Evolutionary conservation across 2,888 invertebrate genomes (phyloP).

Genomic region (Ecliptopera silaceata): DNA sequence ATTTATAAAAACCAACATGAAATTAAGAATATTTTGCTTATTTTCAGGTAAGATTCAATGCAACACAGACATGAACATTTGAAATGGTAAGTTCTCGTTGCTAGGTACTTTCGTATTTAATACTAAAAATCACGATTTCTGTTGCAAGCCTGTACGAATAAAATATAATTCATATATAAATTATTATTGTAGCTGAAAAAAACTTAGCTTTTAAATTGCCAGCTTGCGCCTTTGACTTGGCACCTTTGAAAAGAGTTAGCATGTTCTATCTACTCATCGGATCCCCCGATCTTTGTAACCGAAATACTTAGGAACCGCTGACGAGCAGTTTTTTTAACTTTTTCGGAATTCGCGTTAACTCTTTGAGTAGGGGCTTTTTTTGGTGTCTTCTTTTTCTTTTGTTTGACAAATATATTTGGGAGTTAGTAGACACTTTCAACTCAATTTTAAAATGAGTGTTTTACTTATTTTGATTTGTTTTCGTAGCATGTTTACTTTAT

Average conservation of each 20-base stretch:
- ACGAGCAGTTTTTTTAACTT: conserved; percentile 62
- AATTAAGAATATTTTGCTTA: too few species aligned
- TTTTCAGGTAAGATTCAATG: too few species aligned
- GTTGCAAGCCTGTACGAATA: too few species aligned
- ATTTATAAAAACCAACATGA: too few species aligned
- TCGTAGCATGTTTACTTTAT: conserved; percentile 12
- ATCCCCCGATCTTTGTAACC: conserved; percentile 68
- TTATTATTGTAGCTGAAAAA: neutral
- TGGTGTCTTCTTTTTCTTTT: conserved; percentile 23
- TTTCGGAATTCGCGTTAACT: conserved; percentile 55
- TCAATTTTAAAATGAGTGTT: neutral
- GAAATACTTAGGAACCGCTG: conserved; percentile 60
- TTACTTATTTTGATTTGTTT: neutral
- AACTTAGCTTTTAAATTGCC: neutral
- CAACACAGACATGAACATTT: too few species aligned
- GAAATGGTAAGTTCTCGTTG: too few species aligned
- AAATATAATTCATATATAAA: too few species aligned
- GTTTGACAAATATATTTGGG: conserved; percentile 13
- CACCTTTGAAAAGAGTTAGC: conserved; percentile 45
- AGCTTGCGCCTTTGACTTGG: conserved; percentile 35
- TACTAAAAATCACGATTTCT: too few species aligned
- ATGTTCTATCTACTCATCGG: conserved; percentile 55
- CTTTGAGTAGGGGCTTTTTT: conserved; percentile 49
- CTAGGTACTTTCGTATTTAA: too few species aligned
- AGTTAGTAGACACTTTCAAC: neutral